These are phyloP conservation scores for Cephalopachus bancanus DNA, from an alignment of 2,797 vertebrate genomes.

Conservation along the genomic window DNA sequence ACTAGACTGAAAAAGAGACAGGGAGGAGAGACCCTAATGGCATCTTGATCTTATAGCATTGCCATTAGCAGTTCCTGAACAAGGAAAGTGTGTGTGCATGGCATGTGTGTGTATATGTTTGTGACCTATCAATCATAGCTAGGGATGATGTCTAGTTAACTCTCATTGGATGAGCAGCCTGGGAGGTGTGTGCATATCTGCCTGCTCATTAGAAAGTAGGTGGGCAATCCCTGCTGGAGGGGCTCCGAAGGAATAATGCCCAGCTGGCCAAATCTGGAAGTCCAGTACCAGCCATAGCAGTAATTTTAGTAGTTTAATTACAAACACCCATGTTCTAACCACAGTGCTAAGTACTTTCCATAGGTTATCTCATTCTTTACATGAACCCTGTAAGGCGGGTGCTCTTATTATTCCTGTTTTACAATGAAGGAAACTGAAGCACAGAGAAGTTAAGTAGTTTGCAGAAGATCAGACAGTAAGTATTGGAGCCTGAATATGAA, in stretches of 20 bases:
- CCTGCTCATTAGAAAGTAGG: neutral
- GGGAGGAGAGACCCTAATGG: neutral
- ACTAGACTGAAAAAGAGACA: neutral
- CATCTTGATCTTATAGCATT: neutral
- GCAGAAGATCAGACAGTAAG: neutral
- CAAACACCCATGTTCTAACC: slow-evolving; percentile 23
- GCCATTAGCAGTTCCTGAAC: neutral
- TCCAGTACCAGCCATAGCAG: slow-evolving; percentile 47
- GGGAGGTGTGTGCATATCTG: neutral
- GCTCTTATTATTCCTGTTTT: slow-evolving; percentile 43
- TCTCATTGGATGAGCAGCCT: neutral
- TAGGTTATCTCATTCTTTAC: slow-evolving; percentile 57
- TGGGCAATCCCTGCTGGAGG: neutral
- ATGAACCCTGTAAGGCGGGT: neutral
- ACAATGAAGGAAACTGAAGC: neutral
- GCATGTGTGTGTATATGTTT: neutral
- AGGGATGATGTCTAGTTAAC: neutral
- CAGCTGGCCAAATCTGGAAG: slow-evolving; percentile 61
- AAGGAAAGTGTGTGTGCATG: neutral
- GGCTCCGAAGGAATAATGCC: neutral
- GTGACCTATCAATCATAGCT: neutral
- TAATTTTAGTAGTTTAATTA: neutral
- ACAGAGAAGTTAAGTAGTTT: slow-evolving; percentile 32
- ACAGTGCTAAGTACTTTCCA: neutral
- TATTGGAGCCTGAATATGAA: neutral